Evolutionary conservation across 2,113 vertebrate species (phyloP).

Genomic region (Gasterosteus aculeatus): DNA sequence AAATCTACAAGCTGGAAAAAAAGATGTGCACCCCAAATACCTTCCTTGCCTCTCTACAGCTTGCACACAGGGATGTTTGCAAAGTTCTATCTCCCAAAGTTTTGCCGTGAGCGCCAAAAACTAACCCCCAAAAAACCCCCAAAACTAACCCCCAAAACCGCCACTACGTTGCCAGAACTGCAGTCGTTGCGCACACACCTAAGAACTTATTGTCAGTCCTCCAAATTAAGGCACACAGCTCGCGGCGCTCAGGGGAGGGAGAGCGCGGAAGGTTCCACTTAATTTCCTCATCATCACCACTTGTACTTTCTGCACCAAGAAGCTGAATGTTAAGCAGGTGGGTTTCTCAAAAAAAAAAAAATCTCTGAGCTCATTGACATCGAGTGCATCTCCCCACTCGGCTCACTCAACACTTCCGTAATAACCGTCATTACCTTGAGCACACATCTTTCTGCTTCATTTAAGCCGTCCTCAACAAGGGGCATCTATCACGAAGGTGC

Average conservation of each 20-base stretch:
- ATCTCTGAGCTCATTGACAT: constrained; percentile 57
- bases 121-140: no score
- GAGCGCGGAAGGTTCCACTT: constrained; percentile 33
- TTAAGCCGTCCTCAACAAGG: constrained; percentile 75
- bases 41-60: neutral
- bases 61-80: neutral
- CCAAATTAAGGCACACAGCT: constrained; percentile 50
- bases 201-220: constrained; percentile 31
- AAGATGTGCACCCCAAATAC: neutral
- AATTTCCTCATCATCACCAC: constrained; percentile 39
- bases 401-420: constrained; percentile 66
- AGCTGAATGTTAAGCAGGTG: constrained; percentile 47
- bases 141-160: neutral
- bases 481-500: constrained; percentile 73
- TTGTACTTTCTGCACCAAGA: constrained; percentile 40
- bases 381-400: constrained; percentile 62
- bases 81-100: constrained; percentile 4
- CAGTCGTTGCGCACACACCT: constrained; percentile 18
- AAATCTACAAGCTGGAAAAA: neutral
- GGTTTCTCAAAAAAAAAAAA: constrained; percentile 35
- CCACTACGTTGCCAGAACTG: neutral
- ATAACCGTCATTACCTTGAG: constrained; percentile 78
- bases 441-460: constrained; percentile 81
- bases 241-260: constrained; percentile 17
- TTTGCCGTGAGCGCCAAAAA: constrained; percentile 18